Evolutionary conservation across 30 jellyfish, hydroid and myxozoan genomes (phyloP), one percentile per base, ranked within the genome.

Genomic region (Clytia hemisphaerica): DNA sequence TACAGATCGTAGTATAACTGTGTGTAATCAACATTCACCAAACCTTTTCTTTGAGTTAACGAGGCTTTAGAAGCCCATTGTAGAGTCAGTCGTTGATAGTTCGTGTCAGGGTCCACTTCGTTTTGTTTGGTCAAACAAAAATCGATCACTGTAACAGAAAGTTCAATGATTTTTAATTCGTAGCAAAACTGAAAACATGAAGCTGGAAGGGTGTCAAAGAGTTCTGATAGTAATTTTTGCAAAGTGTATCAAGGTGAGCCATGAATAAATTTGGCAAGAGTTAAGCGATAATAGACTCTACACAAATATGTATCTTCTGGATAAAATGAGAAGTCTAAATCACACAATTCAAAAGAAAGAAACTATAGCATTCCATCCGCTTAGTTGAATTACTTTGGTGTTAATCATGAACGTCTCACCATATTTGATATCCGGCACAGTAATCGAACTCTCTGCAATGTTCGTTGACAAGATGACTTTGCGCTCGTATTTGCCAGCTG

Each of bases 401-500:
- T n/a, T n/a, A n/a, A n/a, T n/a, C n/a, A n/a, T n/a, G n/a, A n/a
- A n/a, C 19, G 16, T 10, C 82, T 5, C 80, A 84, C 99, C 99
- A 61, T 92, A 92, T 67, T 84, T 80, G 34, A 92, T 84, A 53
- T 92, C 99, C 0, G 99, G 99, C 16, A 92, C 93, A 7, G 99
- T 92, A 28, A 92, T 92, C 0, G 99, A 92, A 65, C 99, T 92
- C 51, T 92, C 99, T 3, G 99, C 99, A 44, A 92, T 92, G 47
- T 92, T 92, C 19, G 99, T 92, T 34, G 99, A 79, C 29, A 92
- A 67, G 35, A 92, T 49, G 26, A 84, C 99, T 81, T 92, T 92
- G 35, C 99, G 33, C 26, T 76, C 44, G 24, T 88, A 85, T 0
- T 26, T 6, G 5, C 44, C 62, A 5, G 99, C 83, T 38, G 67